Conservation (phyloP, 2,888 invertebrate species). For the Priocnemis perturbator region DNA sequence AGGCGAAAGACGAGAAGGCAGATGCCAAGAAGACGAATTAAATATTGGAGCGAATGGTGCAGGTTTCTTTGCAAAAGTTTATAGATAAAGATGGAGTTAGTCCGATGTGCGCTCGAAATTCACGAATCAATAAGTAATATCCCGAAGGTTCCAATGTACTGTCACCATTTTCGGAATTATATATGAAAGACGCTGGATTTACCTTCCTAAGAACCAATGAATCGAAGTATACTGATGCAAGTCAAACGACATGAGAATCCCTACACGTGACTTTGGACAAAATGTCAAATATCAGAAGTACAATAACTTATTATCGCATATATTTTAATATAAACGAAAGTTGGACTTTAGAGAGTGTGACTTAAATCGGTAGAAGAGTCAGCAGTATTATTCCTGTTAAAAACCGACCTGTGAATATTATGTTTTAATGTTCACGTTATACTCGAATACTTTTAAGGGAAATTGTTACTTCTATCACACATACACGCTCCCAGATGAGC, state of each 20-base stretch:
- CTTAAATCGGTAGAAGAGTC: background rate
- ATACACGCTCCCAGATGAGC: background rate
- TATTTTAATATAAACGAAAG: constrained; percentile 42
- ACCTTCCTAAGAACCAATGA: too few relatives aligned
- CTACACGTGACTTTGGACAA: constrained; percentile 39
- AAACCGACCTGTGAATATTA: constrained; percentile 1
- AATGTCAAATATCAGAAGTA: constrained; percentile 53
- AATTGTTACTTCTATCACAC: constrained; percentile 3
- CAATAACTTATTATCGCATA: constrained; percentile 51
- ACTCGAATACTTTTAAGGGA: background rate
- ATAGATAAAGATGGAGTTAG: background rate
- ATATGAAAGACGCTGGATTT: background rate
- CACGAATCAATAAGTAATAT: background rate
- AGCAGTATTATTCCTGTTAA: constrained; percentile 7
- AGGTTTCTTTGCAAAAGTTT: background rate
- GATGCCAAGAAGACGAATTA: constrained; percentile 90
- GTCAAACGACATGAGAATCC: constrained; percentile 38
- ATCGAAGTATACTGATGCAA: constrained; percentile 31
- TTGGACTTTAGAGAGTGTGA: constrained; percentile 32
- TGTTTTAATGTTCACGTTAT: background rate
- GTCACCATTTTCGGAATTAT: background rate
- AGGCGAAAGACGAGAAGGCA: constrained; percentile 88
- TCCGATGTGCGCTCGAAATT: background rate
- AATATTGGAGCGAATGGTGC: constrained; percentile 51
- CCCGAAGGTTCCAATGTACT: background rate